These are phyloP conservation scores for Alouatta caraya DNA, from an alignment of 2,797 vertebrate genomes.

Conservation along the genomic window DNA sequence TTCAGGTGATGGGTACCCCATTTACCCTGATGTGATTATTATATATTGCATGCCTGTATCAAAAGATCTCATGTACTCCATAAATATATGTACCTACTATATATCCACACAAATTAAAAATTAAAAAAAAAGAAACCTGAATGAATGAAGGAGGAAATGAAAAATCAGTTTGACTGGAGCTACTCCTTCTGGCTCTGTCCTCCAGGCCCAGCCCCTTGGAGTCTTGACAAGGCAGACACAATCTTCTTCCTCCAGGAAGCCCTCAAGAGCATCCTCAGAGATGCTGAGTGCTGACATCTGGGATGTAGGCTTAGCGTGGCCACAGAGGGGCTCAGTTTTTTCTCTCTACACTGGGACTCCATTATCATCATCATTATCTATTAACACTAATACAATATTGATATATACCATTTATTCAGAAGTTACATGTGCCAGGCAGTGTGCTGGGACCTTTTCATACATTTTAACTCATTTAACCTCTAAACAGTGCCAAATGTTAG, in stretches of 20 bases:
- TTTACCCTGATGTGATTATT: neutral
- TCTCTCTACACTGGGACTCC: neutral
- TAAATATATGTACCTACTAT: neutral
- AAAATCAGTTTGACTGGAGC: neutral
- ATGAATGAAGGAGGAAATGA: neutral
- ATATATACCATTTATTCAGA: neutral
- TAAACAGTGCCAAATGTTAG: neutral
- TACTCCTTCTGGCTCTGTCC: neutral
- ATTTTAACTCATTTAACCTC: neutral
- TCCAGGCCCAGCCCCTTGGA: neutral
- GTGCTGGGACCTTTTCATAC: neutral
- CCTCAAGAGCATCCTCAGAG: neutral
- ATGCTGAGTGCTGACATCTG: neutral
- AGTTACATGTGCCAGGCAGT: neutral
- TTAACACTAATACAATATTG: neutral
- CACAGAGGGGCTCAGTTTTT: neutral
- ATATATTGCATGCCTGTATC: neutral
- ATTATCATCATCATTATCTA: neutral
- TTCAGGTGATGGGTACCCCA: neutral
- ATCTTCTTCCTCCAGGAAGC: conserved; percentile 11
- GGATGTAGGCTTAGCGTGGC: neutral
- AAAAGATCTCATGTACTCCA: neutral
- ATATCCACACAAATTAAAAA: neutral
- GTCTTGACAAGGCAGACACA: neutral
- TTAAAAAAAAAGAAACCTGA: neutral